Percentiles rank a stretch among this genome's conserved stretches.
phyloP scores from a whole-genome alignment of 37 sponge, comb jelly and placozoan genomes.

The Oscarella lobularis region DNA sequence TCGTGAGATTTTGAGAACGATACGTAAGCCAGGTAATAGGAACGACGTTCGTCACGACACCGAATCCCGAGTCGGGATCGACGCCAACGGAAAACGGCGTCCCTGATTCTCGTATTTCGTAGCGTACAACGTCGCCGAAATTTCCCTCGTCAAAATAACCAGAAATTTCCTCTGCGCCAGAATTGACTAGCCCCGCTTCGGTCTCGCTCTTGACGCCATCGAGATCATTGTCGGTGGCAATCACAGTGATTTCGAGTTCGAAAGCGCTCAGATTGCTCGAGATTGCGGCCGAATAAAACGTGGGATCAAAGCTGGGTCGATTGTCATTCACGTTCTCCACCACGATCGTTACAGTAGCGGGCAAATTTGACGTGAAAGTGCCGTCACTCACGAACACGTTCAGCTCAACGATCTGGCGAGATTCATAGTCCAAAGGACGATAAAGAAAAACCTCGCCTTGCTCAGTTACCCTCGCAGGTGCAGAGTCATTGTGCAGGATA shows the following conservation, averaged over 20 bases:
- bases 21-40: too few relatives aligned
- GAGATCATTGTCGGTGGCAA: conserved; percentile 3
- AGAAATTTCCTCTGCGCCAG: too few relatives aligned
- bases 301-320: conserved; percentile 6
- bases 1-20: too few relatives aligned
- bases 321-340: conserved; percentile 19
- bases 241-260: neutral
- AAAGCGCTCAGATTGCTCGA: conserved; percentile 1
- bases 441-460: neutral
- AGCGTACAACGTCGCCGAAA: neutral
- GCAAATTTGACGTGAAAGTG: conserved; percentile 4
- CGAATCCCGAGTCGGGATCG: neutral
- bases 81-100: neutral
- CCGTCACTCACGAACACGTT: neutral
- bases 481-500: too few relatives aligned
- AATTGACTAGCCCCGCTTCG: too few relatives aligned
- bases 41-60: neutral
- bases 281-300: neutral
- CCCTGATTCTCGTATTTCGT: neutral
- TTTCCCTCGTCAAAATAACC: too few relatives aligned
- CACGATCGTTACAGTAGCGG: conserved; percentile 8
- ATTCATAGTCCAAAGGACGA: neutral
- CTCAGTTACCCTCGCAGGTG: too few relatives aligned
- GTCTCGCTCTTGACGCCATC: too few relatives aligned
- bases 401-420: neutral